A percentile compares a stretch with the other conserved stretches of the same genome.
Evolutionary conservation across 2,888 invertebrate genomes (phyloP).

Genomic region (Scaptomyza caliginosa): DNA sequence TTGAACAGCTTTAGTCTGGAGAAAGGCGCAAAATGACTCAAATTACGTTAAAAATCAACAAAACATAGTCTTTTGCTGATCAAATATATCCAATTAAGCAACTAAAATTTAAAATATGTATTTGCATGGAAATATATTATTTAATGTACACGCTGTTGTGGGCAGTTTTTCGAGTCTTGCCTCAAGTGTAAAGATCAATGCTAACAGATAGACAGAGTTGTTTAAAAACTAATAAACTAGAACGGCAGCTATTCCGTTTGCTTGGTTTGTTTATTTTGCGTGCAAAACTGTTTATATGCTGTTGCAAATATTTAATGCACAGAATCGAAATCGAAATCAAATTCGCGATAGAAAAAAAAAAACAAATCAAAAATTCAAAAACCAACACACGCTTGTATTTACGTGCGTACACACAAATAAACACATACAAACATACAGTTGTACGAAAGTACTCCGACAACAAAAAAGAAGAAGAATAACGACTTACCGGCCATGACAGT

Average conservation of each 20-base stretch:
- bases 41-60: background rate
- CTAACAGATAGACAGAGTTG: conserved; percentile 35
- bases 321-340: conserved; percentile 13
- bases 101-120: background rate
- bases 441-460: conserved; percentile 17
- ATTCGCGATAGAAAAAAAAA: conserved; percentile 8
- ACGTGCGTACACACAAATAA: background rate
- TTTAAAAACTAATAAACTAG: conserved; percentile 20
- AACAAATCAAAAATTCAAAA: conserved; percentile 2
- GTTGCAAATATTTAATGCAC: conserved; percentile 26
- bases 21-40: background rate
- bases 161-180: conserved; percentile 16
- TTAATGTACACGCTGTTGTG: conserved; percentile 4
- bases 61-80: background rate
- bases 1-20: background rate
- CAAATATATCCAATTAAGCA: background rate
- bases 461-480: conserved; percentile 33
- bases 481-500: conserved; percentile 92
- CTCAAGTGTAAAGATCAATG: conserved; percentile 58
- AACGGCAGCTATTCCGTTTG: conserved; percentile 9
- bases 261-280: conserved; percentile 54
- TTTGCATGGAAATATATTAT: background rate
- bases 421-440: background rate
- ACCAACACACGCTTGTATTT: background rate
- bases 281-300: conserved; percentile 49